Base-by-base conservation (phyloP, 2,888 invertebrate species). In the Syrista parreyssii region DNA sequence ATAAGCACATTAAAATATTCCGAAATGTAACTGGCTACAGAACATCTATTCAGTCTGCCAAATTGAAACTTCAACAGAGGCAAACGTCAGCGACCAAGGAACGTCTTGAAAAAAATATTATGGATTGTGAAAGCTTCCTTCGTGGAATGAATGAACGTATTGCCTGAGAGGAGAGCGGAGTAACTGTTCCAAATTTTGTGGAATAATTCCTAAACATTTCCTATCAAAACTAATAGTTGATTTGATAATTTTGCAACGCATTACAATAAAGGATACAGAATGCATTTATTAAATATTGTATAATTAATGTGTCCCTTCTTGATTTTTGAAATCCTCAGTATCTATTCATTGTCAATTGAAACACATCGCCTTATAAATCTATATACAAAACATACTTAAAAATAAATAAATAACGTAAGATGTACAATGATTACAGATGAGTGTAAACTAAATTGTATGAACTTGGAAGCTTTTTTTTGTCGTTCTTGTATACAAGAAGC, bases 51-150 rank as follows among this genome's bases (percentile, higher is more conserved):
- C 90, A 90, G 55, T 90, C 92, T 9, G 92, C 93, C 15, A 92
- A 91, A 82, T 90, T 91, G 36, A 94, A 93, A 82, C 91, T 95
- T 68, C 91, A 92, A 74, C 92, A 93, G 78, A 93, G 93, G 78
- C 94, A 94, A 83, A 95, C 95, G 1, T 94, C 95, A 9, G 95
- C 96, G n/a, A 95, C 96, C 79, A 95, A 94, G 85, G 96, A 97
- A 88, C 93, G 97, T 55, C 93, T 97, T 79, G 93, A 95, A 81
- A 94, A 94, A 85, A 94, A 95, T 75, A 94, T 97, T 76, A 90
- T 92, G 76, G 95, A 95, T 78, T 94, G 94, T 84, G 93, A 93
- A 87, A 91, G 85, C 71, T 91, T 92, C 79, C 90, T 93, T 31
- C 82, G 86, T 30, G 82, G 86, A 32, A 86, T 90, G 85, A 86